Evolutionary conservation across 2,888 invertebrate species (phyloP).

Genomic region (Trichacis sp.): DNA sequence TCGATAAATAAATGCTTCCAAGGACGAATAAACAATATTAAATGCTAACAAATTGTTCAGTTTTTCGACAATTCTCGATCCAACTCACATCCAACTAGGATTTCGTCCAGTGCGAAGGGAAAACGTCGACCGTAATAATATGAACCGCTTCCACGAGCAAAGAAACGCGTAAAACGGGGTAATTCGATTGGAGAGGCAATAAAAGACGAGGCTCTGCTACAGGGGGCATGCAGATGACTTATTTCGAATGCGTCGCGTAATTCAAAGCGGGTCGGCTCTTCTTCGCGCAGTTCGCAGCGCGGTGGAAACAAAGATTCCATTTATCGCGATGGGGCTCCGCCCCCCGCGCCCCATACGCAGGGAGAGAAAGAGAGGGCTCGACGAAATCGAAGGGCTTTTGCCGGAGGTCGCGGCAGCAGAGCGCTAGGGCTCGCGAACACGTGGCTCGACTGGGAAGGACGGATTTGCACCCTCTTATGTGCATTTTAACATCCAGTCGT

Average conservation of each 20-base stretch:
- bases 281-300: neutral
- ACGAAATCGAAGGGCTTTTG: conserved; percentile 37
- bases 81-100: no score
- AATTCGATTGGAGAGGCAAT: no score
- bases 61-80: no score
- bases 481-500: conserved; percentile 13
- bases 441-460: conserved; percentile 24
- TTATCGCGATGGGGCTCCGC: conserved; percentile 43
- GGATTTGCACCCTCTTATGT: conserved; percentile 38
- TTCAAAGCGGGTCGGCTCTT: conserved; percentile 4
- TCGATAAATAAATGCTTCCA: no score
- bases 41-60: no score
- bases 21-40: no score
- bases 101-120: no score
- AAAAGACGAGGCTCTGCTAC: no score
- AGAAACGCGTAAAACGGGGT: no score
- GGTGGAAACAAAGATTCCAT: conserved; percentile 49
- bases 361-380: conserved; percentile 37
- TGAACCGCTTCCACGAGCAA: no score
- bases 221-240: conserved; percentile 4
- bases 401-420: conserved; percentile 26
- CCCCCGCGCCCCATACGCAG: conserved; percentile 28
- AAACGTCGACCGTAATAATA: no score
- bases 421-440: conserved; percentile 26
- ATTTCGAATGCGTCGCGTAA: conserved; percentile 7